Percentiles rank a stretch among this genome's conserved stretches.
These are phyloP conservation scores for Clusia tigrina DNA, from an alignment of 2,888 invertebrate species.

Conservation along the genomic window DNA sequence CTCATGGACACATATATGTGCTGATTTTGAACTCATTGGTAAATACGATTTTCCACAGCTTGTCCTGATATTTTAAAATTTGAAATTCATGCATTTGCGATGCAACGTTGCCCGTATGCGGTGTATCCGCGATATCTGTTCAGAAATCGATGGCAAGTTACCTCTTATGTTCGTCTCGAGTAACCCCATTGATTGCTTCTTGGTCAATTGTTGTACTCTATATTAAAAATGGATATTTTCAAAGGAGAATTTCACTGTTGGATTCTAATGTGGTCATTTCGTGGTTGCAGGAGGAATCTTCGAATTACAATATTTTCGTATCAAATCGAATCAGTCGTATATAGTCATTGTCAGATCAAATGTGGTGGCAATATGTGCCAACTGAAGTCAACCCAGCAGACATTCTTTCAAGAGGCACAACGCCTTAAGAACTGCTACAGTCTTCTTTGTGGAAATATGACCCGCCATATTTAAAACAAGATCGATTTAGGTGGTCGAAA, in stretches of 20 bases:
- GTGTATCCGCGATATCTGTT: slow-evolving; percentile 21
- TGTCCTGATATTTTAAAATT: slow-evolving; percentile 13
- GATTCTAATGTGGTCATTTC: slow-evolving; percentile 23
- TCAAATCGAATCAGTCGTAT: slow-evolving; percentile 22
- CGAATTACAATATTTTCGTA: slow-evolving; percentile 29
- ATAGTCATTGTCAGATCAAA: slow-evolving; percentile 19
- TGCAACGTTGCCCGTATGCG: slow-evolving; percentile 22
- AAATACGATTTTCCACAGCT: slow-evolving; percentile 21
- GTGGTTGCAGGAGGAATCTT: slow-evolving; percentile 25
- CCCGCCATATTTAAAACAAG: not conserved
- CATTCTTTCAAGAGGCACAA: slow-evolving; percentile 27
- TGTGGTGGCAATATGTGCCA: slow-evolving; percentile 29
- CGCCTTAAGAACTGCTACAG: slow-evolving; percentile 24
- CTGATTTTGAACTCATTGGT: no score
- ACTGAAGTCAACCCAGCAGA: slow-evolving; percentile 23
- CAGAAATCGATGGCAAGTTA: slow-evolving; percentile 7
- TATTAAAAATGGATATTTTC: slow-evolving; percentile 5
- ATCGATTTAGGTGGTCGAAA: slow-evolving; percentile 20
- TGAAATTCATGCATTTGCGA: slow-evolving; percentile 23
- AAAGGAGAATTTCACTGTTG: slow-evolving; percentile 16
- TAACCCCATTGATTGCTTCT: slow-evolving; percentile 20
- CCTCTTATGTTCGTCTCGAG: slow-evolving; percentile 20
- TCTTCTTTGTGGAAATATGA: slow-evolving; percentile 24
- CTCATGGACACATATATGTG: no score
- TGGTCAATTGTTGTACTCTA: slow-evolving; percentile 16